Evolutionary conservation across 2,797 vertebrate genomes (phyloP).

Genomic region (Erithacus rubecula): DNA sequence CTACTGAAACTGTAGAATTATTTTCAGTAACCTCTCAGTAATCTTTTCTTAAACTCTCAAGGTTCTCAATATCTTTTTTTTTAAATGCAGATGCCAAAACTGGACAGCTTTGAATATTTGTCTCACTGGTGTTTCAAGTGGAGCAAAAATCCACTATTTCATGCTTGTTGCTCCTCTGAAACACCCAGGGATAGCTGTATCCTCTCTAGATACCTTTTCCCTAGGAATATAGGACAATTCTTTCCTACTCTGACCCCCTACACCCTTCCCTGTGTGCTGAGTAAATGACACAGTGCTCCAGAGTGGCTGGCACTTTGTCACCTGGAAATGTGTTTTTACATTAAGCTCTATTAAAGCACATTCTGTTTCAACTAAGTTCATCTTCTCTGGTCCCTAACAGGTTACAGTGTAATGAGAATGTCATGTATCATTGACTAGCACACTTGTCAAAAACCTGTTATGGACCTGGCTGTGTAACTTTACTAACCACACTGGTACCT

Average conservation of each 20-base stretch:
- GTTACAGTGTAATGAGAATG: not conserved
- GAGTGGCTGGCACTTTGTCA: not conserved
- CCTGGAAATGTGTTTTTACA: not conserved
- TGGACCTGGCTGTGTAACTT: not conserved
- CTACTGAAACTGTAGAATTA: not conserved
- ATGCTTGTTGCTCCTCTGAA: not conserved
- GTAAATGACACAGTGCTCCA: not conserved
- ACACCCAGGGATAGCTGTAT: not conserved
- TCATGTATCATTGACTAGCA: not conserved
- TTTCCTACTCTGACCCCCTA: not conserved
- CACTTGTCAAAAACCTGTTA: not conserved
- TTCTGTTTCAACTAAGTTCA: not conserved
- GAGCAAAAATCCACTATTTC: not conserved
- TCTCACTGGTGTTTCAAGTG: not conserved
- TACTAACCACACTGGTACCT: not conserved
- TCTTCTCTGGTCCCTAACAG: not conserved
- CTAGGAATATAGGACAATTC: not conserved
- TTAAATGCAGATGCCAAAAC: not conserved
- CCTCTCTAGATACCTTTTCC: not conserved
- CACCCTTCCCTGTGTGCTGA: not conserved
- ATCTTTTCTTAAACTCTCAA: not conserved
- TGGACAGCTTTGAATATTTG: not conserved
- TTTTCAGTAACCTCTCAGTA: not conserved
- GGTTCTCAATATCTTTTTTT: not conserved
- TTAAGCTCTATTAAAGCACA: not conserved